These are phyloP conservation scores for Phyllotreta striolata DNA, from an alignment of 2,888 invertebrate genomes.

Conservation along the genomic window DNA sequence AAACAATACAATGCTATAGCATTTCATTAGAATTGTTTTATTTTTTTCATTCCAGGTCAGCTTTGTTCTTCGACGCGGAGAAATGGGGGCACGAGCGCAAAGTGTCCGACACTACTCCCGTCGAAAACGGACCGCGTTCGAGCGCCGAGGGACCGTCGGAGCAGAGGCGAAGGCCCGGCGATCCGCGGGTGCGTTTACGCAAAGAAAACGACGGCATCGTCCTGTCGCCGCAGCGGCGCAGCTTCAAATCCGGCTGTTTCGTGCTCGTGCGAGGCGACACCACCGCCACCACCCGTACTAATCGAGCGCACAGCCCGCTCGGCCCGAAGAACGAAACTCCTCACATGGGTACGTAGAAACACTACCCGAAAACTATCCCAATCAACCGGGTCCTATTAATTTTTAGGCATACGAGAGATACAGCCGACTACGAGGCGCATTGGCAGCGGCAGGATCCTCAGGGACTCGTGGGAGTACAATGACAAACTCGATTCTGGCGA, in stretches of 20 bases:
- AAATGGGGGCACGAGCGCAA: slow-evolving; percentile 66
- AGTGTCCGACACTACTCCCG: slow-evolving; percentile 67
- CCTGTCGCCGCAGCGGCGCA: slow-evolving; percentile 84
- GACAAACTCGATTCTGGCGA: slow-evolving; percentile 46
- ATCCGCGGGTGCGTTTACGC: slow-evolving; percentile 79
- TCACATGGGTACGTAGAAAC: slow-evolving; percentile 34
- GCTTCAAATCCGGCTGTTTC: slow-evolving; percentile 88
- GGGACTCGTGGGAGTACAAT: slow-evolving; percentile 50
- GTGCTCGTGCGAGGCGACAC: slow-evolving; percentile 64
- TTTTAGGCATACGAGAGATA: slow-evolving; percentile 48
- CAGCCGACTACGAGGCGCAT: slow-evolving; percentile 67
- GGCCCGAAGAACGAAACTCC: slow-evolving; percentile 42
- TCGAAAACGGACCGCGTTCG: slow-evolving; percentile 68
- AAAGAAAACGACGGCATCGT: slow-evolving; percentile 87
- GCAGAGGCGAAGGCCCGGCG: slow-evolving; percentile 65
- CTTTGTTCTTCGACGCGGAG: slow-evolving; percentile 49
- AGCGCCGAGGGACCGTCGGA: slow-evolving; percentile 45
- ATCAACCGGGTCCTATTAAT: not conserved
- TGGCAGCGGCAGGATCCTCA: slow-evolving; percentile 85
- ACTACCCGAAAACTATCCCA: slow-evolving; percentile 1
- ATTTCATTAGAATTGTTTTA: not conserved
- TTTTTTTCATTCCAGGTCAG: slow-evolving; percentile 40
- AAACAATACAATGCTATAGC: slow-evolving; percentile 1
- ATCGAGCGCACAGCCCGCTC: slow-evolving; percentile 52
- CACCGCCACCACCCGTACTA: slow-evolving; percentile 38